Evolutionary conservation across 2,797 vertebrate genomes (phyloP), one percentile per base, ranked within the genome.

Genomic region (Cuculus canorus): DNA sequence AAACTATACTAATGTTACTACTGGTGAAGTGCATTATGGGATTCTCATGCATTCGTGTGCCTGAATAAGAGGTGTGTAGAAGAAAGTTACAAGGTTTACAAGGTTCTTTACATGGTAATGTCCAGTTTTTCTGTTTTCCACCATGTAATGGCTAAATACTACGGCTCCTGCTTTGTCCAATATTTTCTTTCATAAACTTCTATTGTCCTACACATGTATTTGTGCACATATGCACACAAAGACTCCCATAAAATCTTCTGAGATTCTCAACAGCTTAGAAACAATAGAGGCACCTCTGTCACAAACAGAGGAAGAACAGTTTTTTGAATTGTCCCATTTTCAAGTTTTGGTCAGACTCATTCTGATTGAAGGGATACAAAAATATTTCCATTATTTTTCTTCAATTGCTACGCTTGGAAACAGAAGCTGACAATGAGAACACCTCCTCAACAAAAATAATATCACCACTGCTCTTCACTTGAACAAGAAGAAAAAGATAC

Each of bases 401-500:
- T 85, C 60, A 30, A 47, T 87, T 66, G 57, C 56, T 88, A 27
- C 47, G 28, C 56, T 81, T 89, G 47, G 52, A 90, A 94, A 91
- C 24, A 69, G 71, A 6, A 81, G 69, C 76, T 82, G 41, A 87
- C 82, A 93, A 86, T 60, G 79, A 96, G 86, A 94, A 65, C 33
- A 81, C 15, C 65, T 82, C 54, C 90, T 91, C 78, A 84, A 75
- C 4, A 35, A 72, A 92, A 93, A 87, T 64, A 82, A 80, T 91
- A 85, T 43, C 45, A 63, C 73, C 77, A 45, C 48, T 54, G 32
- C 8, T 93, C 78, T 86, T 96, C 95, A 86, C 80, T 96, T 88
- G 75, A 96, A 92, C 76, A 85, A 53, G 88, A 94, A 93, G 88
- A 94, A 95, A 90, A 95, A 50, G 88, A 95, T 70, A 82, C 94